Percentiles rank a stretch among this genome's conserved stretches.
These are phyloP conservation scores for Allolobophora icterica DNA, from an alignment of 2,888 invertebrate species.

Conservation along the genomic window DNA sequence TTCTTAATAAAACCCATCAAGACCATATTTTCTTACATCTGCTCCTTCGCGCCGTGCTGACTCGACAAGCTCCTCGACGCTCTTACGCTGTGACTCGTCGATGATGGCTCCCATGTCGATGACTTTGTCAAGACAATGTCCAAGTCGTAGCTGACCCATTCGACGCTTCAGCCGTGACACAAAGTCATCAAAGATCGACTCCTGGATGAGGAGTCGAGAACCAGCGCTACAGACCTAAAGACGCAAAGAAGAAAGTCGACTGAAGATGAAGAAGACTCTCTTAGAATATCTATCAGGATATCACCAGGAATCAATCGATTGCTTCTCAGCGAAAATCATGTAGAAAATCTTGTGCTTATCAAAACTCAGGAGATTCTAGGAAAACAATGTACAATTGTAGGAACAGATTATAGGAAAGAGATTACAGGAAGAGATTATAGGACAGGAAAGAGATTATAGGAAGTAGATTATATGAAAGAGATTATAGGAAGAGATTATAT, in stretches of 20 bases:
- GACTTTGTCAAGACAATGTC: conserved; percentile 66
- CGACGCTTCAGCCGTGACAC: conserved; percentile 66
- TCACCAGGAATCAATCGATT: not conserved
- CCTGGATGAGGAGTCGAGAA: conserved; percentile 69
- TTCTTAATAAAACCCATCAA: not conserved
- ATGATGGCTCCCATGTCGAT: conserved; percentile 67
- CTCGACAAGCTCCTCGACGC: conserved; percentile 56
- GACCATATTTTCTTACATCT: conserved; percentile 53
- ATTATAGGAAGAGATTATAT: too few species aligned
- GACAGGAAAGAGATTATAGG: too few species aligned
- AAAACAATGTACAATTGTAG: too few species aligned
- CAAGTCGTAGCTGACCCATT: conserved; percentile 64
- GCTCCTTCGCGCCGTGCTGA: conserved; percentile 61
- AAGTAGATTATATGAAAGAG: too few species aligned
- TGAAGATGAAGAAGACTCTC: not conserved
- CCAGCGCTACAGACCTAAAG: conserved; percentile 68
- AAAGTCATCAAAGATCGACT: conserved; percentile 67
- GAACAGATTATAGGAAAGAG: too few species aligned
- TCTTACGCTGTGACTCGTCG: conserved; percentile 57
- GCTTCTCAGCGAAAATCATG: too few species aligned
- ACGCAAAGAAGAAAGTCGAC: conserved; percentile 46
- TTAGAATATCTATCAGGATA: not conserved
- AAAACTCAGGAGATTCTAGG: too few species aligned
- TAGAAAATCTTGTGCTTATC: too few species aligned
- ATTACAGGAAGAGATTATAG: too few species aligned